Base-by-base conservation (phyloP, 2,888 invertebrate genomes). In the Drosophila borealis region DNA sequence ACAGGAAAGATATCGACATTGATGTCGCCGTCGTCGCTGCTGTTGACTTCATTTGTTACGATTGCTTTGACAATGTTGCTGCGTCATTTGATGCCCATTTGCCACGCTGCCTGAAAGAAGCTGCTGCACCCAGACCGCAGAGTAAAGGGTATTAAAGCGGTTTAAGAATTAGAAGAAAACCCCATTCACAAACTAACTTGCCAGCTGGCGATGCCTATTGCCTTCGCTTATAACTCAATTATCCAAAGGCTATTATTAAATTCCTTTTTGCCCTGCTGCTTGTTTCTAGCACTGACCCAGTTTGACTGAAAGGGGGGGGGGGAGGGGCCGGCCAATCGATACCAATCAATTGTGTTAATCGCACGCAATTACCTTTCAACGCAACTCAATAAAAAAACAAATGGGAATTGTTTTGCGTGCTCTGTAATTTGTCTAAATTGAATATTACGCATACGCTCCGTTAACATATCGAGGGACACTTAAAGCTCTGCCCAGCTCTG, bases 41-140 rank as follows among this genome's bases (percentile, higher is more conserved):
- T 67, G 80, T 76, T 84, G 87, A 84, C 82, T 85, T 86, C 87
- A 84, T 86, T 85, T 84, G 81, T 85, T 84, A 75, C 84, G 72
- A 84, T 85, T 86, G 82, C 85, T 82, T 84, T 85, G 84, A 78
- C 84, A 85, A 83, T 84, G 80, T 81, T 84, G 83, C 83, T 72
- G 81, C 83, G 80, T 83, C 85, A 84, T 84, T 82, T 81, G 78
- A 79, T 78, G 81, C 79, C 75, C 82, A 79, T 83, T 85, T 84
- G 79, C 65, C 64, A 70, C 14, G 71, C 62, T 71, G 48, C 65
- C 61, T 69, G 59, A 19, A 42, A 60, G 17, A 19, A 36, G 17
- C 13, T 39, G 39, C 14, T 5, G 6, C n/a, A 39, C 41, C 9
- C 57, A 56, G 14, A 17, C 17, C 29, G 29, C 1, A 44, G 44